Base-by-base conservation (phyloP, 2,888 invertebrate genomes). In the Teleiodes luculella region DNA sequence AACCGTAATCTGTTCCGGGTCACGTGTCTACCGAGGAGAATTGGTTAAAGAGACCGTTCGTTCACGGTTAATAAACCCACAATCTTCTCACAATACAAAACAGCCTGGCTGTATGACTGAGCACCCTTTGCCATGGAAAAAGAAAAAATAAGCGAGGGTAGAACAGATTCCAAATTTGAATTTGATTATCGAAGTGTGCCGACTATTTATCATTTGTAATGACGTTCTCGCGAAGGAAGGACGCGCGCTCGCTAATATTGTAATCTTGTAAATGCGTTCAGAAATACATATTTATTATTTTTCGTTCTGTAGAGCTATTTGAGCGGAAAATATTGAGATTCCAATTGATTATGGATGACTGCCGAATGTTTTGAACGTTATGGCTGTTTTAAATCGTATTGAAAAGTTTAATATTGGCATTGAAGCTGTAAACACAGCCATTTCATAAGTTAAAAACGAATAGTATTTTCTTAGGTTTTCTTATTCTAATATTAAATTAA, bases 1-100 rank as follows among this genome's bases (percentile, higher is more conserved):
- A 74, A 78, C 80, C 81, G 72, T 77, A 83, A 87, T 90, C 84
- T 80, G 87, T 88, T 87, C 85, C 87, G 86, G 83, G 91, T 92
- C 92, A 91, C 92, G 92, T 92, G 92, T 73, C 90, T 68, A 76
- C 83, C 91, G 89, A 80, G 83, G 81, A 91, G 89, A 91, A 92
- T 91, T 86, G 72, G 80, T 82, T 83, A 83, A 85, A 86, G 83
- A 84, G 83, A 83, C 77, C 78, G 80, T 80, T 77, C 79, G 74
- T 88, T 86, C 83, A 89, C 86, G 89, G 79, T 83, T 86, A 87
- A 87, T 88, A 89, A 86, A 85, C 81, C 76, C 78, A 86, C 88
- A 86, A 88, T 84, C 83, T 86, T 86, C 83, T 84, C 83, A 88
- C 86, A 87, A 87, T 86, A 83, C 77, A 72, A 74, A 76, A 77